A percentile compares a stretch with the other conserved stretches of the same genome.
These are phyloP conservation scores for Phocides pigmalion DNA, from an alignment of 1,140 invertebrate species.

Conservation along the genomic window DNA sequence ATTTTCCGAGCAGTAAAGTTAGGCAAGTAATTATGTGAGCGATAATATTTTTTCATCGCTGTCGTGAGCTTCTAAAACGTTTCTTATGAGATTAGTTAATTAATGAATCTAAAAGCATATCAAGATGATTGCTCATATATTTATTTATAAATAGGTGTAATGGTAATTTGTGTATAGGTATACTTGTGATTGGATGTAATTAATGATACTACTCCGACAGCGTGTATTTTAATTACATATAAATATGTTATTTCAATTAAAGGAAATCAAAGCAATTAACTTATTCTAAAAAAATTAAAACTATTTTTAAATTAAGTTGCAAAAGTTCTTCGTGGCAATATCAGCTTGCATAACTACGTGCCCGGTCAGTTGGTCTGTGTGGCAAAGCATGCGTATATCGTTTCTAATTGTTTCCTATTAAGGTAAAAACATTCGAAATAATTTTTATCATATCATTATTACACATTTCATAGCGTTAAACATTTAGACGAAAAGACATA, in stretches of 20 bases:
- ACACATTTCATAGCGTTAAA: constrained; percentile 55
- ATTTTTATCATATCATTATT: constrained; percentile 73
- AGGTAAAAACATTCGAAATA: constrained; percentile 56
- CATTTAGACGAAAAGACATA: constrained; percentile 44
- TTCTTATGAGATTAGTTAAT: constrained; percentile 37
- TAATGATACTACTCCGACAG: constrained; percentile 16
- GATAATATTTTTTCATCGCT: constrained; percentile 34
- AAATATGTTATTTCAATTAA: constrained; percentile 1
- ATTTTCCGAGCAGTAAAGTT: neutral
- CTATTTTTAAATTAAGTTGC: neutral
- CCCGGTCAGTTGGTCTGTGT: constrained; percentile 6
- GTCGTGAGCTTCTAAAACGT: constrained; percentile 34
- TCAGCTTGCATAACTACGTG: constrained; percentile 29
- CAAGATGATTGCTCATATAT: constrained; percentile 30
- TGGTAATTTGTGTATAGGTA: constrained; percentile 11
- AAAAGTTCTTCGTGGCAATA: neutral
- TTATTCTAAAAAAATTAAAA: neutral
- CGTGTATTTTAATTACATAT: constrained; percentile 8
- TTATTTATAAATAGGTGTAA: constrained; percentile 25
- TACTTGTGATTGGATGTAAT: constrained; percentile 11
- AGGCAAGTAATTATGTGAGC: constrained; percentile 32
- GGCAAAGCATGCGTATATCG: neutral
- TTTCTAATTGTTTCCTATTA: constrained; percentile 38
- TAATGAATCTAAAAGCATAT: constrained; percentile 33
- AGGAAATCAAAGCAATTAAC: neutral